Evolutionary conservation across 2,797 vertebrate genomes (phyloP).

Genomic region (Oreonectes daqikongensis): DNA sequence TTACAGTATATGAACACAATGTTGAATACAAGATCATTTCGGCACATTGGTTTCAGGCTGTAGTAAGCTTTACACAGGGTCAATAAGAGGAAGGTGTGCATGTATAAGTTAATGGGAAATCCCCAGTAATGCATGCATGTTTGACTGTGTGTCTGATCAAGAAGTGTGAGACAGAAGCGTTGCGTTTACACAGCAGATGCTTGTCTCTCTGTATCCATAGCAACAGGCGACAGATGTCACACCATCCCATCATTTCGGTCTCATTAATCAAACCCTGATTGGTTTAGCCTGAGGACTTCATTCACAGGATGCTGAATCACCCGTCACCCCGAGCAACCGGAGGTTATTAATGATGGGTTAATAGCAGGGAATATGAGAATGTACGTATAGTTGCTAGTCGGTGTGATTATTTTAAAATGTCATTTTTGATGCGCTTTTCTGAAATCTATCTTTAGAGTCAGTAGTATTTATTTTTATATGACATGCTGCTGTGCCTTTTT

Average conservation of each 20-base stretch:
- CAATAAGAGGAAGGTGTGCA: background rate
- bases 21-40: background rate
- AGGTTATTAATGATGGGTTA: background rate
- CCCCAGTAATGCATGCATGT: background rate
- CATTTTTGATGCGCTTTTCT: too few species aligned
- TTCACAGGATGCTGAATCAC: slow-evolving; percentile 11
- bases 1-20: background rate
- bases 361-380: background rate
- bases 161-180: slow-evolving; percentile 23
- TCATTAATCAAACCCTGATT: slow-evolving; percentile 31
- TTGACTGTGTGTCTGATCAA: slow-evolving; percentile 19
- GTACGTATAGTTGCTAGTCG: background rate
- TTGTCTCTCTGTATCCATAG: slow-evolving; percentile 31
- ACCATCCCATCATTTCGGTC: slow-evolving; percentile 20
- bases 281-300: background rate
- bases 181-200: slow-evolving; percentile 44
- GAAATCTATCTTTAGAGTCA: too few species aligned
- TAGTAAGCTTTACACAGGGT: background rate
- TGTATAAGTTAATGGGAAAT: background rate
- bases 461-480: too few species aligned
- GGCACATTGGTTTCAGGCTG: background rate
- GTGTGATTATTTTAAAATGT: too few species aligned
- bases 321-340: background rate
- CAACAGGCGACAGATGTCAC: slow-evolving; percentile 44
- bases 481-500: too few species aligned